These are phyloP conservation scores for Maniola hyperantus DNA, from an alignment of 2,888 invertebrate genomes.

Conservation along the genomic window DNA sequence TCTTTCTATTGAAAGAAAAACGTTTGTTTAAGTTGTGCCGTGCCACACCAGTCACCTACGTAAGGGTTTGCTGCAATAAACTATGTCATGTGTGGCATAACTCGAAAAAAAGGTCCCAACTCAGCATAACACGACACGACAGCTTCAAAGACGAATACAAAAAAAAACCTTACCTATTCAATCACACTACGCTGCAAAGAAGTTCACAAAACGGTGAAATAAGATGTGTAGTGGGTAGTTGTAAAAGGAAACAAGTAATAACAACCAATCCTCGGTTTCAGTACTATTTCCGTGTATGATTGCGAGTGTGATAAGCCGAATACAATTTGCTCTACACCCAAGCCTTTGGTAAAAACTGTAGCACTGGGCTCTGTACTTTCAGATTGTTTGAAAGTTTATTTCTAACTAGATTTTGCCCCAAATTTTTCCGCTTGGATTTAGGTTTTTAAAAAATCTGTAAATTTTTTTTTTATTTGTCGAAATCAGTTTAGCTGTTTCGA, in stretches of 20 bases:
- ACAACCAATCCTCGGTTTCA: background rate
- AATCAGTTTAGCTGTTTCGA: background rate
- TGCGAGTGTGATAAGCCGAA: constrained; percentile 49
- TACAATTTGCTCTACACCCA: constrained; percentile 47
- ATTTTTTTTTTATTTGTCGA: background rate
- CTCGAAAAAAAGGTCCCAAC: too few relatives aligned
- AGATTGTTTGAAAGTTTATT: constrained; percentile 70
- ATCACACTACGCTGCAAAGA: background rate
- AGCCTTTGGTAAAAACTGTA: constrained; percentile 30
- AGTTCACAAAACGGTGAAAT: background rate
- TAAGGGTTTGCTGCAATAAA: too few relatives aligned
- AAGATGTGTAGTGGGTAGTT: background rate
- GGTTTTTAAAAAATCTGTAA: background rate
- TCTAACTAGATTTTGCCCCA: constrained; percentile 40
- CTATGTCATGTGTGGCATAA: too few relatives aligned
- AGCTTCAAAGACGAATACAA: too few relatives aligned
- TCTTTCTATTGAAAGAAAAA: too few relatives aligned
- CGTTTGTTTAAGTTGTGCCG: too few relatives aligned
- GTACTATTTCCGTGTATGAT: constrained; percentile 33
- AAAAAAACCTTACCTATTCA: background rate
- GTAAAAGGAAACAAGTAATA: constrained; percentile 4
- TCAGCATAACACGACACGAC: too few relatives aligned
- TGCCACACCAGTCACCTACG: too few relatives aligned
- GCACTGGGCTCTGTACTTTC: constrained; percentile 48
- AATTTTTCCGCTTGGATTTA: background rate